phyloP scores from a whole-genome alignment of 2,113 vertebrate species.

The Corapipo altera region DNA sequence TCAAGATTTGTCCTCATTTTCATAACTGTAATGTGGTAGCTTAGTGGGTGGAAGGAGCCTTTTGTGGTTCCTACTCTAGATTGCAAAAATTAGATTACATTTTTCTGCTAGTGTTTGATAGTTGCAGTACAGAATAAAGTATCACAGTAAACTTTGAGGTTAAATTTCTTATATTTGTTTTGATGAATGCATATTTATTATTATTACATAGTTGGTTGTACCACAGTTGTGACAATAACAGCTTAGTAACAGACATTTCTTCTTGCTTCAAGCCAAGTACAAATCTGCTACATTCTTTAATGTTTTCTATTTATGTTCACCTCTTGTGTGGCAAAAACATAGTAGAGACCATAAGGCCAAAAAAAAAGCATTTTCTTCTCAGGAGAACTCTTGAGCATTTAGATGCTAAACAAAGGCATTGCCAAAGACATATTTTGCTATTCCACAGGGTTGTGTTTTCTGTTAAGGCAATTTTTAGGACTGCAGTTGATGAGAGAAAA shows the following conservation, averaged over 20 bases:
- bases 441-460: background rate
- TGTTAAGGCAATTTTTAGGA: background rate
- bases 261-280: background rate
- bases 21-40: background rate
- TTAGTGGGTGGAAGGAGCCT: background rate
- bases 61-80: background rate
- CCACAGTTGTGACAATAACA: background rate
- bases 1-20: background rate
- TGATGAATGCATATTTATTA: background rate
- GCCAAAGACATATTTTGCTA: background rate
- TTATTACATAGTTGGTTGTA: background rate
- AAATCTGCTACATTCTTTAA: background rate
- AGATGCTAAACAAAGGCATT: background rate
- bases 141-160: background rate
- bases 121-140: background rate
- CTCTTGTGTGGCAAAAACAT: background rate
- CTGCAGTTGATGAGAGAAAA: background rate
- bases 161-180: background rate
- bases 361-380: background rate
- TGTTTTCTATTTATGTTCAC: background rate
- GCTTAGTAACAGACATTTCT: background rate
- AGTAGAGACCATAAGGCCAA: background rate
- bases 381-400: background rate
- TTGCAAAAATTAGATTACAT: background rate
- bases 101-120: background rate